These are phyloP conservation scores for Sorex fumeus DNA, from an alignment of 2,113 vertebrate species.

Conservation along the genomic window DNA sequence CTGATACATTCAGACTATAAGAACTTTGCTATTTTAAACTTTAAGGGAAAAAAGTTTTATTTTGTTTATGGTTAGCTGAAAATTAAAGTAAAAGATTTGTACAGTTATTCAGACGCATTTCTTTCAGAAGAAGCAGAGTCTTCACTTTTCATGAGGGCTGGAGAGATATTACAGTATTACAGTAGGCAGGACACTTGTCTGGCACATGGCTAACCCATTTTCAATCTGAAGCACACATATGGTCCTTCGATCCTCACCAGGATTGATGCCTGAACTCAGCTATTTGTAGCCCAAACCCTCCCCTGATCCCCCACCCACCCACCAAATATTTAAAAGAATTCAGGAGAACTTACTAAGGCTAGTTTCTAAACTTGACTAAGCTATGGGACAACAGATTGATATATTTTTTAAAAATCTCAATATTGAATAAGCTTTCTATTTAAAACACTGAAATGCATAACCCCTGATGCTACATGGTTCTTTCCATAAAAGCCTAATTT, in stretches of 20 bases:
- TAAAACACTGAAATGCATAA: neutral
- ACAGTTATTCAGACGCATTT: neutral
- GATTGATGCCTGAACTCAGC: too few species aligned
- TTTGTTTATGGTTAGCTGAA: neutral
- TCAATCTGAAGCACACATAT: too few species aligned
- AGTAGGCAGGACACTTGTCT: too few species aligned
- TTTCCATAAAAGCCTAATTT: neutral
- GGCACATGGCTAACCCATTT: too few species aligned
- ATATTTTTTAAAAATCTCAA: neutral
- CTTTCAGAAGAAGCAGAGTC: neutral
- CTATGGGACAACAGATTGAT: too few species aligned
- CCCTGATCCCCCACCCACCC: too few species aligned
- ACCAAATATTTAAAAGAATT: neutral
- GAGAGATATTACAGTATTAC: too few species aligned
- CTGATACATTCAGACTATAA: neutral
- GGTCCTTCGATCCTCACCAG: too few species aligned
- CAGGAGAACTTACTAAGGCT: neutral
- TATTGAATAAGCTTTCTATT: neutral
- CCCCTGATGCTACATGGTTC: neutral
- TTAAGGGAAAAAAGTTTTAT: neutral
- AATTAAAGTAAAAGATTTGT: neutral
- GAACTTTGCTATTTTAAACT: neutral
- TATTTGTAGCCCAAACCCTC: too few species aligned
- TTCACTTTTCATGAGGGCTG: too few species aligned
- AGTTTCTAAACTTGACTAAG: neutral